Evolutionary conservation across 2,797 vertebrate species (phyloP).

Genomic region (Simalia tracyae): DNA sequence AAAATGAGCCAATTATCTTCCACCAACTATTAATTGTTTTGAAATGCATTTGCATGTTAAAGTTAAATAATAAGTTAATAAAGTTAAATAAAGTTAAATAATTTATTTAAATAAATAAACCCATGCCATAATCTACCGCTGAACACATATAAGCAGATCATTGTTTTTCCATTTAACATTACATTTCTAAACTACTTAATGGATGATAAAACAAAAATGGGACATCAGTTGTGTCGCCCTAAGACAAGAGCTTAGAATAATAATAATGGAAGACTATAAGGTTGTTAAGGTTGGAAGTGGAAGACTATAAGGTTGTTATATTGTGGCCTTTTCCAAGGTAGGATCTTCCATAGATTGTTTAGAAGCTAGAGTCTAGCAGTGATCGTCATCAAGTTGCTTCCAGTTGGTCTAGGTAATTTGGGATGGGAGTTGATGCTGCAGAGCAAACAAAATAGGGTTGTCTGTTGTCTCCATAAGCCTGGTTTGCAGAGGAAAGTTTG

Average conservation of each 20-base stretch:
- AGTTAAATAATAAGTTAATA: neutral
- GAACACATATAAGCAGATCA: neutral
- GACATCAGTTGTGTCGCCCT: too few relatives aligned
- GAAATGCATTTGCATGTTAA: neutral
- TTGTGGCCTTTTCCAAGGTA: neutral
- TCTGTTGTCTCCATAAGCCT: neutral
- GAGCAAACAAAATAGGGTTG: neutral
- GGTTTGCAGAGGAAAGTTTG: too few relatives aligned
- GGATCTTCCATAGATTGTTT: neutral
- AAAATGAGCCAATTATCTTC: neutral
- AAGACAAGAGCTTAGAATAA: neutral
- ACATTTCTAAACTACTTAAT: neutral
- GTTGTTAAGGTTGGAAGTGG: neutral
- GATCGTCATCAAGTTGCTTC: neutral
- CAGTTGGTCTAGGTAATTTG: neutral
- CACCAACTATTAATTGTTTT: neutral
- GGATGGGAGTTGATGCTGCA: neutral
- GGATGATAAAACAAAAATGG: neutral
- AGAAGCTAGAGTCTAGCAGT: neutral
- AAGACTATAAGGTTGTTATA: neutral
- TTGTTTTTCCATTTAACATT: neutral
- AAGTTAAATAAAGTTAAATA: neutral
- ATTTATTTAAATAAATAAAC: neutral
- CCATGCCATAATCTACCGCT: neutral
- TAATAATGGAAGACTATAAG: neutral